Conservation (phyloP, 2,113 vertebrate genomes). For the Semnopithecus entellus region DNA sequence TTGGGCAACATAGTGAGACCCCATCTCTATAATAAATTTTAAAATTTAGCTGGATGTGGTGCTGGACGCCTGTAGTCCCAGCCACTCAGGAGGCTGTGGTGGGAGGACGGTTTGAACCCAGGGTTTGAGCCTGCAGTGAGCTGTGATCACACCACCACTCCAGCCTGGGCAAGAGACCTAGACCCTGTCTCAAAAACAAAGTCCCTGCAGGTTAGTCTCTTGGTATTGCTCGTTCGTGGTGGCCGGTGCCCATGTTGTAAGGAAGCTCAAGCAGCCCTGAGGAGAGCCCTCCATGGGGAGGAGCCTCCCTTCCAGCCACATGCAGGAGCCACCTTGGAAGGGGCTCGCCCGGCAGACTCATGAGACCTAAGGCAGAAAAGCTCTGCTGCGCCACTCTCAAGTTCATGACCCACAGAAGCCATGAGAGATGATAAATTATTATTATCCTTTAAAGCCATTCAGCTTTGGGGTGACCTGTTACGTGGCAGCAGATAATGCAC, state of each 20-base stretch:
- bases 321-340: neutral
- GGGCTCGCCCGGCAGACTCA: neutral
- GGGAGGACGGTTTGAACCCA: no score
- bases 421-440: neutral
- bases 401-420: neutral
- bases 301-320: neutral
- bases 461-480: neutral
- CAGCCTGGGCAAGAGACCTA: no score
- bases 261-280: neutral
- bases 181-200: no score
- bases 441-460: neutral
- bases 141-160: no score
- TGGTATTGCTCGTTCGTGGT: fast-evolving
- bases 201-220: neutral
- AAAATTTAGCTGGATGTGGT: no score
- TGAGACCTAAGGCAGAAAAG: neutral
- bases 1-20: no score
- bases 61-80: no score
- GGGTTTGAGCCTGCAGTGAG: no score
- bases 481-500: neutral
- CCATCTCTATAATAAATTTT: no score
- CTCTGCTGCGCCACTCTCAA: neutral
- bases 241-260: neutral
- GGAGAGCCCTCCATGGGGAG: neutral
- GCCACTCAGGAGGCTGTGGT: no score